Evolutionary conservation across 2,113 vertebrate genomes (phyloP).

Genomic region (Pomatostomus ruficeps): DNA sequence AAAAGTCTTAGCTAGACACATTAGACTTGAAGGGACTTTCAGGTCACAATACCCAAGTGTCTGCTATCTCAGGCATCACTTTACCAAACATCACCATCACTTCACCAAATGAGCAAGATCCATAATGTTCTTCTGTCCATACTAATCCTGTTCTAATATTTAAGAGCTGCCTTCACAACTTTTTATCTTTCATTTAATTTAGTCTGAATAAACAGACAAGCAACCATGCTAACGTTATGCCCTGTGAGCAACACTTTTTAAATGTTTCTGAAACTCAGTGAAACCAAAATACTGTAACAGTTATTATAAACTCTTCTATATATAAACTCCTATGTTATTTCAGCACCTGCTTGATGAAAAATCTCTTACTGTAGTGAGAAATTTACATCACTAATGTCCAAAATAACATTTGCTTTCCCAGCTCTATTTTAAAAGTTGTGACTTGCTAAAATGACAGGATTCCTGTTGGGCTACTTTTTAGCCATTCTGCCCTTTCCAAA

Average conservation of each 20-base stretch:
- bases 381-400: not conserved
- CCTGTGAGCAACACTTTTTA: not conserved
- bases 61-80: not conserved
- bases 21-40: not conserved
- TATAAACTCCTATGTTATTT: not conserved
- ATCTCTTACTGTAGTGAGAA: not conserved
- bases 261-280: not conserved
- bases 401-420: not conserved
- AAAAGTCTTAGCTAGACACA: not conserved
- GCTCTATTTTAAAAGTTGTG: not conserved
- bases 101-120: not conserved
- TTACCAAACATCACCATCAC: not conserved
- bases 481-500: not conserved
- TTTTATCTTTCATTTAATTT: not conserved
- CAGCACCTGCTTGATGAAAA: not conserved
- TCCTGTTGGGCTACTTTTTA: not conserved
- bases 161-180: not conserved
- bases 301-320: not conserved
- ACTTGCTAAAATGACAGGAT: not conserved
- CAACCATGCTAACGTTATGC: not conserved
- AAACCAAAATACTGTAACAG: not conserved
- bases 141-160: not conserved
- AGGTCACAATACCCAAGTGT: not conserved
- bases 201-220: not conserved
- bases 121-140: accelerated